Base-by-base conservation (phyloP, 1,140 invertebrate genomes). In the Daktulosphaira vitifoliae region DNA sequence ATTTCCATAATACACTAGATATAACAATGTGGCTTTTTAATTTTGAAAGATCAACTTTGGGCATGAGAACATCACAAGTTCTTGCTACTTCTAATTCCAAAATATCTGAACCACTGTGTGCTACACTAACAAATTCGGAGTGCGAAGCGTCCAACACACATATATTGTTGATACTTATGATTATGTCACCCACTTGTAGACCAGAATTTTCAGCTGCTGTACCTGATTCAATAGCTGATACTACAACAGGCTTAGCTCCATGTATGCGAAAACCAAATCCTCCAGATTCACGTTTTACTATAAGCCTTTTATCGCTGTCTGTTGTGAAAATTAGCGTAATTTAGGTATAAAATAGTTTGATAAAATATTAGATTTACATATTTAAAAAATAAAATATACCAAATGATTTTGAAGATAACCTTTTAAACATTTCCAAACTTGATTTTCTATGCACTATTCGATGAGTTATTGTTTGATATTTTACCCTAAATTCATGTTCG, bases 211-310 rank as follows among this genome's bases (percentile, higher is more conserved):
- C 90, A 0, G 93, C 92, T 1, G 92, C 89, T 6, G 88, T 92
- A 72, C 89, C 88, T 5, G 87, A 84, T 76, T 96, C 93, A 65
- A 98, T 94, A 3, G 90, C 90, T 2, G 93, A 95, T 5, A 98
- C 90, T 1, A 96, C 90, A 0, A 96, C 92, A 1, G 95, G 94
- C 70, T 92, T 90, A 64, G 90, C 93, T 11, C 94, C 93, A 70
- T 96, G 90, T 70, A 98, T 95, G 50, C 94, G 82, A 72, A 98
- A 95, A 11, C 95, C 95, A 75, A 96, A 97, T 72, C 96, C 93
- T 8, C 88, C 89, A 16, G 87, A 87, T 64, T 88, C 83, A 46
- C 88, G 82, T 68, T 82, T 82, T 0, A 93, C 87, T 42, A 88
- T 79, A 15, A 94, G 86, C 26, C 83, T 87, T 74, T 92, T 91